phyloP scores from a whole-genome alignment of 2,888 invertebrate species.

The Dryococelus australis region DNA sequence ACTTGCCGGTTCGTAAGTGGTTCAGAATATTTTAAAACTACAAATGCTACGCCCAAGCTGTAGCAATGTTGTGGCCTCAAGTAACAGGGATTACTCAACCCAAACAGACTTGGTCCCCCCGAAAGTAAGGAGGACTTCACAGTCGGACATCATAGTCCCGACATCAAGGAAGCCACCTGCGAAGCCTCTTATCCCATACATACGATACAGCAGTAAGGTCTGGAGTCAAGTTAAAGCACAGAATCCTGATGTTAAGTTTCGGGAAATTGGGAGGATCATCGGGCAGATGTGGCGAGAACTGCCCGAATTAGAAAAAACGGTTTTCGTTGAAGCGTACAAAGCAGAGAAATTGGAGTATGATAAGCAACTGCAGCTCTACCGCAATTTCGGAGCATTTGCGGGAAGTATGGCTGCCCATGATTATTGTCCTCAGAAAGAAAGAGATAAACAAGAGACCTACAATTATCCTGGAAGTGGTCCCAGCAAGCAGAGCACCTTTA shows the following conservation, averaged over 20 bases:
- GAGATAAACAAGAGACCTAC: conserved; percentile 64
- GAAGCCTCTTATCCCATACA: conserved; percentile 98
- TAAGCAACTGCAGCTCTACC: conserved; percentile 91
- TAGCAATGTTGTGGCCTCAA: not conserved
- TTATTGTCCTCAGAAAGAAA: conserved; percentile 67
- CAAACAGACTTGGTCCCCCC: conserved; percentile 94
- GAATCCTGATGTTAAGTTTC: conserved; percentile 93
- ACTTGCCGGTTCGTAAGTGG: conserved; percentile 82
- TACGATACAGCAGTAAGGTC: conserved; percentile 96
- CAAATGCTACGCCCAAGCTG: not conserved
- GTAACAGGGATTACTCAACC: conserved; percentile 70
- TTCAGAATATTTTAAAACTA: conserved; percentile 85
- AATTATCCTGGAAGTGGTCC: conserved; percentile 61
- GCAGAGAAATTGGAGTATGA: conserved; percentile 94
- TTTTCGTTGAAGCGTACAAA: conserved; percentile 95
- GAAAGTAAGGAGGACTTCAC: conserved; percentile 82
- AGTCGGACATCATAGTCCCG: conserved; percentile 73
- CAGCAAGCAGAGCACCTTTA: too few species aligned
- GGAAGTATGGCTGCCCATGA: conserved; percentile 94
- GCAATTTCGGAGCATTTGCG: conserved; percentile 93
- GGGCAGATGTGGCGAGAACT: conserved; percentile 98
- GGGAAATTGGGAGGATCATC: conserved; percentile 99
- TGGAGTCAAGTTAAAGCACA: conserved; percentile 97
- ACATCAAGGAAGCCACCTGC: conserved; percentile 98
- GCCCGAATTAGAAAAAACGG: conserved; percentile 89